Conservation (phyloP, 2,113 vertebrate species). For the Arothron firmamentum region DNA sequence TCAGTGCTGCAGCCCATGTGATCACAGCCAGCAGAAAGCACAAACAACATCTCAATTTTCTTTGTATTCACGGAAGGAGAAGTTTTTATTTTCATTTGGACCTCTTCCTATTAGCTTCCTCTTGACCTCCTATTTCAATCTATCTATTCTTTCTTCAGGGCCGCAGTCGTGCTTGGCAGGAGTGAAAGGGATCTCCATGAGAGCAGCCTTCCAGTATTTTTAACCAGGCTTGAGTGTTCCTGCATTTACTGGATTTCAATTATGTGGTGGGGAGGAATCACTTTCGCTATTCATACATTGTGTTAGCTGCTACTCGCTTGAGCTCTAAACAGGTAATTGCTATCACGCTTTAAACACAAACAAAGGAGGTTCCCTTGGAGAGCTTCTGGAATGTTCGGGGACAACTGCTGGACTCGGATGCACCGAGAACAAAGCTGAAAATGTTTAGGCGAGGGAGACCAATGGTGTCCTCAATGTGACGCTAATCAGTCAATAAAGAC, state of each 20-base stretch:
- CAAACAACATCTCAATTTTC: conserved; percentile 2
- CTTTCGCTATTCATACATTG: neutral
- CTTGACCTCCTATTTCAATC: neutral
- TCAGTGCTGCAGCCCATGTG: neutral
- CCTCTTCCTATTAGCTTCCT: neutral
- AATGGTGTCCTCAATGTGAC: too few relatives aligned
- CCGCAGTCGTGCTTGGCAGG: neutral
- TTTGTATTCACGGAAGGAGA: neutral
- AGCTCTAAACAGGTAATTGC: too few relatives aligned
- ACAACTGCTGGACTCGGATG: too few relatives aligned
- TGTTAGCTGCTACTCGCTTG: too few relatives aligned
- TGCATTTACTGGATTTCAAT: neutral
- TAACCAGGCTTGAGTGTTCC: neutral
- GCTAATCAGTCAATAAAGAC: too few relatives aligned
- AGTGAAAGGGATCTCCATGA: conserved; percentile 1
- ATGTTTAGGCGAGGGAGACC: too few relatives aligned
- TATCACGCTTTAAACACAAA: too few relatives aligned
- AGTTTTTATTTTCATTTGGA: neutral
- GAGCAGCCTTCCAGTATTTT: conserved; percentile 3
- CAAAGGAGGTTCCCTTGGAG: too few relatives aligned
- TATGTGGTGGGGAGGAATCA: neutral
- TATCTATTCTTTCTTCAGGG: neutral
- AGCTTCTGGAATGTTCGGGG: too few relatives aligned
- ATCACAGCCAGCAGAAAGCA: conserved; percentile 5
- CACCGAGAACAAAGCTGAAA: too few relatives aligned